Conservation (phyloP, 2,113 vertebrate genomes). For the Junco hyemalis region DNA sequence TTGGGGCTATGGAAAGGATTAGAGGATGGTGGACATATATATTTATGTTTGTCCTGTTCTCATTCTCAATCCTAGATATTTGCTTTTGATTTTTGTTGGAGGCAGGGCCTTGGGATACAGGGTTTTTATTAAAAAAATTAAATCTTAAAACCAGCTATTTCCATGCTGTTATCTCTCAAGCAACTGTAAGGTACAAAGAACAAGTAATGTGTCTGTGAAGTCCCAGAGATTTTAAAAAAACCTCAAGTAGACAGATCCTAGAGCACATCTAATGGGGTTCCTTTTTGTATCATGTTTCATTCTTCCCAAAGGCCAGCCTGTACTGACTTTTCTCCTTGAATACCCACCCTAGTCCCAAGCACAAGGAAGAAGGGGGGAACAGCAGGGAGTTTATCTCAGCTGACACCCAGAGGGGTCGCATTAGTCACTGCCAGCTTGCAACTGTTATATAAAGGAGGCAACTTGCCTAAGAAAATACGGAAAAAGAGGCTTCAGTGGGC, state of each 20-base stretch:
- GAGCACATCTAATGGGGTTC: neutral
- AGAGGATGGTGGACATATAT: neutral
- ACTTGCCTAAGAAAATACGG: neutral
- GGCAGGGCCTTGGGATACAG: neutral
- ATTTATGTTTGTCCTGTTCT: neutral
- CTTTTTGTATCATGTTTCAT: neutral
- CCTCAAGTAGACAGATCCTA: neutral
- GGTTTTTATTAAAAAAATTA: neutral
- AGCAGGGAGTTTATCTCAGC: neutral
- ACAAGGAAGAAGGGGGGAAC: neutral
- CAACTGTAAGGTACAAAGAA: neutral
- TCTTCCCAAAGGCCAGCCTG: neutral
- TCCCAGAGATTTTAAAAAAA: neutral
- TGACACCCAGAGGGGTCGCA: neutral
- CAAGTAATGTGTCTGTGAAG: neutral
- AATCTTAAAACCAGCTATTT: neutral
- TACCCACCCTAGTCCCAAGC: neutral
- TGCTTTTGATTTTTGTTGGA: neutral
- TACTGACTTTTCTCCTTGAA: neutral
- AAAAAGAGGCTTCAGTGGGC: neutral
- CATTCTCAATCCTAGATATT: neutral
- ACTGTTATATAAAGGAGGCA: neutral
- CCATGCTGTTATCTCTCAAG: neutral
- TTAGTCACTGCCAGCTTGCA: neutral
- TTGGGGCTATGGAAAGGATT: neutral